A percentile compares a stretch with the other conserved stretches of the same genome.
These are phyloP conservation scores for Tangara arthus DNA, from an alignment of 2,797 vertebrate species.

Conservation along the genomic window DNA sequence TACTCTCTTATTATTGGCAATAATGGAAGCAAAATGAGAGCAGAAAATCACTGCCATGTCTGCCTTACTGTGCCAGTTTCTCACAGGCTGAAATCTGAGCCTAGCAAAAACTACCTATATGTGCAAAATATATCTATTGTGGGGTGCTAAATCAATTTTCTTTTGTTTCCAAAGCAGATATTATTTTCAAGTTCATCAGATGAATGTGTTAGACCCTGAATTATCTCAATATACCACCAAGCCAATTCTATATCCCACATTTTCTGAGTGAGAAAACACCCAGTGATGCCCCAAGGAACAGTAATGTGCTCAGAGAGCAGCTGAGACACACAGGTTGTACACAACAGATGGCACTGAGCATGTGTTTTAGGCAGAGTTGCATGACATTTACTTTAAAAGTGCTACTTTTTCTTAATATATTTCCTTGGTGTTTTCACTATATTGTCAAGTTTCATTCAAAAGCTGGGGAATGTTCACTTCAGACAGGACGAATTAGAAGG, in stretches of 20 bases:
- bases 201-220: neutral
- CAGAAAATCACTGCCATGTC: neutral
- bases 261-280: constrained; percentile 21
- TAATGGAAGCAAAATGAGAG: neutral
- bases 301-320: neutral
- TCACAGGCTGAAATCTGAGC: neutral
- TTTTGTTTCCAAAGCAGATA: neutral
- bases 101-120: neutral
- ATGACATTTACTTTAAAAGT: constrained; percentile 18
- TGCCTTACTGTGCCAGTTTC: neutral
- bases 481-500: neutral
- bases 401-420: neutral
- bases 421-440: neutral
- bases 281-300: neutral
- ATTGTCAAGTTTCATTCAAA: neutral
- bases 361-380: constrained; percentile 28
- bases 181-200: neutral
- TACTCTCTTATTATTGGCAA: neutral
- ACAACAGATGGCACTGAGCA: constrained; percentile 42
- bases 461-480: neutral
- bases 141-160: neutral
- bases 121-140: neutral
- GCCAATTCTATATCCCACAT: neutral
- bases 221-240: neutral
- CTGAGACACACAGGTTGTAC: constrained; percentile 28